Evolutionary conservation across 2,113 vertebrate genomes (phyloP).

Genomic region (Saccopteryx bilineata): DNA sequence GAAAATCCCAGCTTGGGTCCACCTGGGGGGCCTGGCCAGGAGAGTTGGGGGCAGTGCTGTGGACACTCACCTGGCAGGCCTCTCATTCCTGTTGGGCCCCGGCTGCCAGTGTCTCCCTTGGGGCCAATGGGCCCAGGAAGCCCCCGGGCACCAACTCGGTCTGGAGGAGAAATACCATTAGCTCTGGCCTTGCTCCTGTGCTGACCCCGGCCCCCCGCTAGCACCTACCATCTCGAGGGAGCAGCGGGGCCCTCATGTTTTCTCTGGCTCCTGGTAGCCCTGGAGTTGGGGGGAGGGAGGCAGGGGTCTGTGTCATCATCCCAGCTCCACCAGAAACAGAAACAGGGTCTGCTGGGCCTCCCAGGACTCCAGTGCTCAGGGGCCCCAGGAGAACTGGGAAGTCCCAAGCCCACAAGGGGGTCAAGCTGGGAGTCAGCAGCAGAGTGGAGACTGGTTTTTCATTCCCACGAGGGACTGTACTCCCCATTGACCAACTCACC

Average conservation of each 20-base stretch:
- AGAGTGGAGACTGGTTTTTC: not conserved
- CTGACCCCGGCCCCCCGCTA: fast-evolving
- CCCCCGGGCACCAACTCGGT: conserved; percentile 38
- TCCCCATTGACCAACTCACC: conserved; percentile 79
- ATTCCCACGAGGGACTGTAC: not conserved
- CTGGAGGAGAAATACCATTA: conserved; percentile 46
- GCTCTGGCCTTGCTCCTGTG: not conserved
- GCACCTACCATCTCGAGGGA: conserved; percentile 72
- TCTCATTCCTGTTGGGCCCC: conserved; percentile 89
- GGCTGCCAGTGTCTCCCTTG: conserved; percentile 90
- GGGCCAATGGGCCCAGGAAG: conserved; percentile 88
- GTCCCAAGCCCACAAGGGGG: not conserved
- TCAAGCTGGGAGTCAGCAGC: not conserved
- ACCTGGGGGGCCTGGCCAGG: not conserved
- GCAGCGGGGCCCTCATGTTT: not conserved
- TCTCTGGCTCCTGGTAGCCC: conserved; percentile 70
- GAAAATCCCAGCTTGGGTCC: not conserved
- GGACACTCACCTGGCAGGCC: conserved; percentile 92
- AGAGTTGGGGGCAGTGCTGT: not conserved
- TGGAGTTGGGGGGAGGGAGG: not conserved
- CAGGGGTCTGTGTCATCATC: not conserved
- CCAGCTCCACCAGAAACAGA: not conserved
- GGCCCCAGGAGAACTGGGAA: not conserved
- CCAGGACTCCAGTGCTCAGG: not conserved
- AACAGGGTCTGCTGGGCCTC: not conserved